Percentiles rank a stretch among this genome's conserved stretches.
Evolutionary conservation across 2,797 vertebrate species (phyloP).

Genomic region (Melanogrammus aeglefinus): DNA sequence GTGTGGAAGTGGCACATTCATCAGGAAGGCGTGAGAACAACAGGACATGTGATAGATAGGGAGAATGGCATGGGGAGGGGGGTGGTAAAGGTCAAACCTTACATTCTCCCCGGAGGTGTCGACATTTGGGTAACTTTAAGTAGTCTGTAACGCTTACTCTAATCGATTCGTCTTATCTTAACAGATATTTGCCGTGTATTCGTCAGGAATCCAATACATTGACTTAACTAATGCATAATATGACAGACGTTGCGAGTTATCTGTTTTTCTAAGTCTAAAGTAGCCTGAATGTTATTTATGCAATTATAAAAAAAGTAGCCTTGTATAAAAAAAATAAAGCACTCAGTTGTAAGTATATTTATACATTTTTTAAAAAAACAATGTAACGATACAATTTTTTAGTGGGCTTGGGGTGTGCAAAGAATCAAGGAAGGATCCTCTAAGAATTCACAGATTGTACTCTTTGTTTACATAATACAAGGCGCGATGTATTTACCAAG

Average conservation of each 20-base stretch:
- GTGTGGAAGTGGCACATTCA: constrained; percentile 62
- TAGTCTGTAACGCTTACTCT: not conserved
- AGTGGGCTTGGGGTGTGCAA: not conserved
- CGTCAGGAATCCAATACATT: not conserved
- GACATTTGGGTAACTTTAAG: constrained; percentile 26
- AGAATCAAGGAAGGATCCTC: constrained; percentile 54
- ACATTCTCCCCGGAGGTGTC: constrained; percentile 18
- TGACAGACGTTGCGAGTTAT: not conserved
- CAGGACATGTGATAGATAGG: constrained; percentile 28
- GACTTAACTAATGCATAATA: not conserved
- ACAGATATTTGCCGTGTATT: not conserved
- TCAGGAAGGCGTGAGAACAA: constrained; percentile 56
- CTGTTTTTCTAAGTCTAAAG: not conserved
- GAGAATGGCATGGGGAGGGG: constrained; percentile 8
- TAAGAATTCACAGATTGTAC: constrained; percentile 84
- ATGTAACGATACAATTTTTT: not conserved
- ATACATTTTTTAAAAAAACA: not conserved
- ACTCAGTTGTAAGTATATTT: not conserved
- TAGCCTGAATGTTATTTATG: not conserved
- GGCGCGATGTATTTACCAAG: constrained; percentile 39
- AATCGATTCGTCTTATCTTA: not conserved
- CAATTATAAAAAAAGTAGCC: not conserved
- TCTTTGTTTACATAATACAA: constrained; percentile 99
- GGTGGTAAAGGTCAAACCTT: constrained; percentile 16
- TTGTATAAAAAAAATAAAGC: not conserved